Evolutionary conservation across 2,888 invertebrate genomes (phyloP), one percentile per base, ranked within the genome.

Genomic region (Ophion ventricosus): DNA sequence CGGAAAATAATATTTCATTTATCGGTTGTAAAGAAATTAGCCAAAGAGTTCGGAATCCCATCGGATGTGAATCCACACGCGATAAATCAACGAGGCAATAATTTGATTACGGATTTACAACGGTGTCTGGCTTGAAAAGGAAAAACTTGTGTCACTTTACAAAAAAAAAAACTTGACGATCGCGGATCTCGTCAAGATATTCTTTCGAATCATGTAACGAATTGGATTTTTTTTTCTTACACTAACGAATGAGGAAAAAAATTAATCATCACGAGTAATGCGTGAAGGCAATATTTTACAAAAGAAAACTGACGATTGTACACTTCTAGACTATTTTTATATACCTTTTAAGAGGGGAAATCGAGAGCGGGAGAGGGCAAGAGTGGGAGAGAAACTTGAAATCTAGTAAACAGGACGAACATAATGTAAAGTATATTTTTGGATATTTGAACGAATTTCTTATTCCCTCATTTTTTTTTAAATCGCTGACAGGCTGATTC

Each of bases 291-390:
- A 78, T 77, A 74, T 80, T 84, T 74, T 81, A 74, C 43, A 26
- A 76, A 72, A 84, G 87, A 86, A 90, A 89, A 87, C 86, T 87
- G 86, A 88, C 86, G 73, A 90, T 88, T 89, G 89, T 91, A 90
- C 87, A 89, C 85, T 89, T 87, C 84, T 88, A 90, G 87, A 90
- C 89, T 92, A 92, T 92, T 92, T 92, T 92, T 92, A 87, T 92
- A 92, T 88, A 86, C 85, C 89, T 90, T 91, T 91, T 91, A 88
- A 82, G 86, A 88, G 87, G 84, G 66, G 79, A 84, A 87, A 73
- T 75, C 84, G 64, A 80, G 70, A 56, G 69, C 59, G 23, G 14
- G 76, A 75, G 43, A 26, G 54, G 61, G 17, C 25, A 59, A 69
- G 49, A 63, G 26, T 61, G 66, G 59, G 23, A 29, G 23, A 40